Evolutionary conservation across 2,888 invertebrate genomes (phyloP).

Genomic region (Aquatica leii): DNA sequence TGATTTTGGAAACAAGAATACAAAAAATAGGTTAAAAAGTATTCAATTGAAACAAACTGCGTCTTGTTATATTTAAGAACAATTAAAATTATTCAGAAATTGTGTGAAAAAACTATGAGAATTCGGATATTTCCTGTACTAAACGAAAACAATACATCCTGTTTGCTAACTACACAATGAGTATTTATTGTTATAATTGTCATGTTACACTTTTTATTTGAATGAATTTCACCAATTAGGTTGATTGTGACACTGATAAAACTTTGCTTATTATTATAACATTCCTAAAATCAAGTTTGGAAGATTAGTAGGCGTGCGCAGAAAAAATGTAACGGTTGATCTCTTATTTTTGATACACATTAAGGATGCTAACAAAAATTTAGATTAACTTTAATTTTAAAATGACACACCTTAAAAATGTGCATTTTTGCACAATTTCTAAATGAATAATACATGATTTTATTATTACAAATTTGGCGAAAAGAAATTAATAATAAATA

Average conservation of each 20-base stretch:
- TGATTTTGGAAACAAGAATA: no score
- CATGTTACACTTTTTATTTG: constrained; percentile 35
- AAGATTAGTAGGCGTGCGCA: constrained; percentile 25
- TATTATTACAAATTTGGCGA: no score
- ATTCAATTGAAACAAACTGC: no score
- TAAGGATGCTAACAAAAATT: not conserved
- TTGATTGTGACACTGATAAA: no score
- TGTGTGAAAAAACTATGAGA: constrained; percentile 37
- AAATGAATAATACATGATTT: no score
- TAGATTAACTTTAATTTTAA: no score
- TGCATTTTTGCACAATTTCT: no score
- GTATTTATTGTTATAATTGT: constrained; percentile 39
- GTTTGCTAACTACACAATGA: constrained; percentile 34
- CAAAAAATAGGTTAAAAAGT: no score
- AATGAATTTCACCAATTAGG: constrained; percentile 28
- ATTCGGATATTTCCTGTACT: constrained; percentile 38
- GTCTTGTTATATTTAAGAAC: constrained; percentile 26
- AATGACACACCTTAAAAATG: no score
- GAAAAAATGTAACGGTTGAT: constrained; percentile 24
- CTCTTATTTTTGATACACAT: not conserved
- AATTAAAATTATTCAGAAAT: constrained; percentile 31
- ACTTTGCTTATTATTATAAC: constrained; percentile 10
- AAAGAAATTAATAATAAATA: no score
- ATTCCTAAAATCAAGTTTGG: constrained; percentile 27
- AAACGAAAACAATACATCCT: constrained; percentile 33